phyloP scores from a whole-genome alignment of 2,888 invertebrate genomes.

The Reticulitermes lucifugus region DNA sequence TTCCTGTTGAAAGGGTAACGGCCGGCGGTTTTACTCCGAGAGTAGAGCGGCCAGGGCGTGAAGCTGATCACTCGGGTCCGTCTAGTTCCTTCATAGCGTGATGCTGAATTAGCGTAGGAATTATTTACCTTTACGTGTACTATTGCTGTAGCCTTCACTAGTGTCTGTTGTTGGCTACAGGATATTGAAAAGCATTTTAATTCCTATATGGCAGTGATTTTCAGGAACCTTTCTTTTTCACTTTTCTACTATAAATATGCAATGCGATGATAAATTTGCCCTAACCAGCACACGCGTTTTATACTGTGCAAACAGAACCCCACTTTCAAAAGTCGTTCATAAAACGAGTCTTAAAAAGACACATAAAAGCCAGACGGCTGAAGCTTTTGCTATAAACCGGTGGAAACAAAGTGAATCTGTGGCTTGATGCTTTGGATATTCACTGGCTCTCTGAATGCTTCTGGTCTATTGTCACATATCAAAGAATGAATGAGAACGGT shows the following conservation, averaged over 20 bases:
- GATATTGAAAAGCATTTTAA: too few relatives aligned
- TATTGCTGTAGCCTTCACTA: too few relatives aligned
- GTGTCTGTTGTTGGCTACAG: too few relatives aligned
- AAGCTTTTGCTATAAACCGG: background rate
- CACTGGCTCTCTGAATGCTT: slow-evolving; percentile 6
- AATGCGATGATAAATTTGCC: background rate
- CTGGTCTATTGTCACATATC: slow-evolving; percentile 7
- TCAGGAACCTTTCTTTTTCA: too few relatives aligned
- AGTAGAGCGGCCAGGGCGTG: too few relatives aligned
- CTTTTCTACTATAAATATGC: background rate
- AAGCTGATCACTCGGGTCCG: too few relatives aligned
- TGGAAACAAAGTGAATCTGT: background rate
- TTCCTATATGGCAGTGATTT: too few relatives aligned
- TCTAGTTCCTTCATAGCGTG: too few relatives aligned
- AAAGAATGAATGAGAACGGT: background rate
- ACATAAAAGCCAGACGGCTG: background rate
- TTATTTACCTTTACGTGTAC: too few relatives aligned
- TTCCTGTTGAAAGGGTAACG: too few relatives aligned
- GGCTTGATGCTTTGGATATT: background rate
- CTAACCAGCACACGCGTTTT: background rate
- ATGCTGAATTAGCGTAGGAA: too few relatives aligned
- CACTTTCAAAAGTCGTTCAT: background rate
- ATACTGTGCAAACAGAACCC: background rate
- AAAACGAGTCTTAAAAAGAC: background rate
- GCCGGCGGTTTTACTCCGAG: too few relatives aligned